Base-by-base conservation (phyloP, 2,888 invertebrate genomes). In the Octodonta nipae region DNA sequence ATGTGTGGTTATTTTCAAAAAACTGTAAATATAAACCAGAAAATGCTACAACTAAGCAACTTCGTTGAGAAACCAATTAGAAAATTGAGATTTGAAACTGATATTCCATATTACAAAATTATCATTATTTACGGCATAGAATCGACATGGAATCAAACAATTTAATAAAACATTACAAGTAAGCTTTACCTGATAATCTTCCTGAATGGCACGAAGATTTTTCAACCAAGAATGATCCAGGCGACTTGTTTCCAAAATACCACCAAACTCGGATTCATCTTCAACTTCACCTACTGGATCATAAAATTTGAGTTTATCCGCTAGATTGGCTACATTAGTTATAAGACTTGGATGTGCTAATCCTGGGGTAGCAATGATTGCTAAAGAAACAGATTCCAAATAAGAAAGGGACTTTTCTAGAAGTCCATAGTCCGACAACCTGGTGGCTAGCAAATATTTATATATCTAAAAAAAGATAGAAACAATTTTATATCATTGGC, bases 401-500 rank as follows among this genome's bases (percentile, higher is more conserved):
- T 92, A 92, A 42, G 77, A 70, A 42, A 91, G 65, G 33, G 88
- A 81, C 58, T 84, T 84, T 57, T 81, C 78, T 47, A 76, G 67
- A 46, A 75, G 70, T 2, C 92, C 91, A 50, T 71, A 70, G 51
- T 86, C 85, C 4, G 78, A 67, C 50, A 93, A 71, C 40, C 85
- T 73, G 7, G 74, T 66, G 27, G 86, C 82, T 61, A 88, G 65
- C 43, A 91, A 57, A 56, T 81, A 77, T 68, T 93, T 93, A 65
- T 85, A 91, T 33, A 76, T 70, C 78, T 88, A 64, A 3, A 64
- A 59, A 43, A 38, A 39, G 13, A 15, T 15, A 3, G 14, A n/a
- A n/a, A n/a, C n/a, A n/a, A n/a, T n/a, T n/a, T n/a, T n/a, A n/a
- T n/a, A n/a, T n/a, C n/a, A n/a, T n/a, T n/a, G n/a, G n/a, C n/a